phyloP scores from a whole-genome alignment of 1,140 invertebrate genomes.

The Drosophila rhopaloa region DNA sequence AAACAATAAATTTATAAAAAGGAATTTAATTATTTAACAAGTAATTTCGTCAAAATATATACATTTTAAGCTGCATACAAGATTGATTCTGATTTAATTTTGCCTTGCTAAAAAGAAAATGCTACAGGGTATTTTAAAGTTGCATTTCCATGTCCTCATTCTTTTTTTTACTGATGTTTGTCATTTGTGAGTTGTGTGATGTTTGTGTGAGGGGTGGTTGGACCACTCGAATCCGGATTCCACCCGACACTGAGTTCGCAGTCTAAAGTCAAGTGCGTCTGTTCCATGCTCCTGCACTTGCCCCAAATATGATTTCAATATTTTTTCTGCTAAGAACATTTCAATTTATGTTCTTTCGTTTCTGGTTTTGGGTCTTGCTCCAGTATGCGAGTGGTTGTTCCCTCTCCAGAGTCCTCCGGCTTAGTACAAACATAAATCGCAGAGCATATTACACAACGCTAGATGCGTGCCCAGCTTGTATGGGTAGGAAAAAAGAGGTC shows the following conservation, averaged over 20 bases:
- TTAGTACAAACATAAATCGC: slow-evolving; percentile 75
- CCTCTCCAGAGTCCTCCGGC: slow-evolving; percentile 17
- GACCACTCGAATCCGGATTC: slow-evolving; percentile 27
- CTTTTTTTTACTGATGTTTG: slow-evolving; percentile 46
- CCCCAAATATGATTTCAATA: slow-evolving; percentile 76
- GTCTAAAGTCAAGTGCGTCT: slow-evolving; percentile 55
- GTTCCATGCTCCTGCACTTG: slow-evolving; percentile 47
- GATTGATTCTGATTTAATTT: too few relatives aligned
- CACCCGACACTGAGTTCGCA: slow-evolving; percentile 21
- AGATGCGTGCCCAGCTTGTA: slow-evolving; percentile 72
- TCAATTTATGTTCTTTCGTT: slow-evolving; percentile 76
- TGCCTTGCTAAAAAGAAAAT: too few relatives aligned
- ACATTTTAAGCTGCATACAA: too few relatives aligned
- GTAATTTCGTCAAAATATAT: too few relatives aligned
- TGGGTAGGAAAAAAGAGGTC: slow-evolving; percentile 27
- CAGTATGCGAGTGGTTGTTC: slow-evolving; percentile 68
- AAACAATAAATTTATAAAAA: too few relatives aligned
- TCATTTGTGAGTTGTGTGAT: slow-evolving; percentile 44
- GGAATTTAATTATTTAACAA: too few relatives aligned
- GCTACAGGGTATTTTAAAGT: not conserved
- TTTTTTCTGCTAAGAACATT: slow-evolving; percentile 60
- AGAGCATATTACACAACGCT: slow-evolving; percentile 82
- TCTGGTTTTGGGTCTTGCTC: slow-evolving; percentile 43
- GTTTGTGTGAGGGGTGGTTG: slow-evolving; percentile 27
- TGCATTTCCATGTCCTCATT: not conserved